Evolutionary conservation across 2,797 vertebrate species (phyloP).

Genomic region (Gallinago solitaria): DNA sequence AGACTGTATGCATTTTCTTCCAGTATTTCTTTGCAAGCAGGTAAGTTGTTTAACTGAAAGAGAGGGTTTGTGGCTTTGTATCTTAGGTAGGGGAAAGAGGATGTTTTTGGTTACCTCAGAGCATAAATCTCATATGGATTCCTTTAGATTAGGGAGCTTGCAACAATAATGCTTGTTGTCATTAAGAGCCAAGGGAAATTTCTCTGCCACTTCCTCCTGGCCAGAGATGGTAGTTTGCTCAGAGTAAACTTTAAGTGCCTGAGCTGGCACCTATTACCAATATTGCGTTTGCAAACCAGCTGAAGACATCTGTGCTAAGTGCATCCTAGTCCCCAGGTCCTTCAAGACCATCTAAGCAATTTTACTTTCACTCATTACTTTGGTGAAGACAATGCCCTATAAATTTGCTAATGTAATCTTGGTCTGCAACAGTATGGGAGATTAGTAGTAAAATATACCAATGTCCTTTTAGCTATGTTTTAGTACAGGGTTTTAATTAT

Average conservation of each 20-base stretch:
- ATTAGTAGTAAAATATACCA: not conserved
- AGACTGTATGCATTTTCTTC: not conserved
- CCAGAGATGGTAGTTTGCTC: not conserved
- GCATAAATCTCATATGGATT: not conserved
- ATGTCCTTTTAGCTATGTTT: not conserved
- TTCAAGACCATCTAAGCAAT: not conserved
- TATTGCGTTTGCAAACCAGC: not conserved
- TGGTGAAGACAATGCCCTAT: not conserved
- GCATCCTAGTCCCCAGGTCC: not conserved
- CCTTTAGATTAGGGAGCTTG: not conserved
- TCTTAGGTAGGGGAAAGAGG: not conserved
- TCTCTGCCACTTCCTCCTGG: not conserved
- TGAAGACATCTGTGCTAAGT: not conserved
- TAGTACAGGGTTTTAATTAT: not conserved
- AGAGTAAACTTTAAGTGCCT: not conserved
- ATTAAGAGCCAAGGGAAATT: not conserved
- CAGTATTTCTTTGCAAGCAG: not conserved
- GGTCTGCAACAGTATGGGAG: not conserved
- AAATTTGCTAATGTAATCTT: not conserved
- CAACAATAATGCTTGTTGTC: not conserved
- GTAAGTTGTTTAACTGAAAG: not conserved
- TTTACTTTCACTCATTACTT: not conserved
- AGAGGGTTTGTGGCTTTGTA: not conserved
- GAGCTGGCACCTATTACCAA: not conserved
- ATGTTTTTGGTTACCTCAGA: not conserved